These are phyloP conservation scores for Acronicta psi DNA, from an alignment of 2,888 invertebrate genomes.

Conservation along the genomic window DNA sequence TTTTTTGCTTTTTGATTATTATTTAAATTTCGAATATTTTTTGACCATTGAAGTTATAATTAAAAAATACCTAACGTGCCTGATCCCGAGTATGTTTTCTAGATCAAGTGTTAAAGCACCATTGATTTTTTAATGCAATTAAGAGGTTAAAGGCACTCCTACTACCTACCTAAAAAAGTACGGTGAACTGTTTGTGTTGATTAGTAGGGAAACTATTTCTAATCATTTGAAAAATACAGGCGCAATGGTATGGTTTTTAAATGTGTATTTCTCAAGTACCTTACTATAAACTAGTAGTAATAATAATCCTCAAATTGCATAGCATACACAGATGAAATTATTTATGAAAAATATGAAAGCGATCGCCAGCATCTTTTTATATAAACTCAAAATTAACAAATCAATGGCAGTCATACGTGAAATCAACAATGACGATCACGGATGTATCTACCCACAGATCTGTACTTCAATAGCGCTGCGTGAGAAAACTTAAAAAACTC, in stretches of 20 bases:
- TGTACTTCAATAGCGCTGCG: slow-evolving; percentile 80
- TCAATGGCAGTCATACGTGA: slow-evolving; percentile 77
- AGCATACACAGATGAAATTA: not conserved
- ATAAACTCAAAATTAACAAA: slow-evolving; percentile 60
- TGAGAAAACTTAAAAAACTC: slow-evolving; percentile 87
- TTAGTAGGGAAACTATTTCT: too few species aligned
- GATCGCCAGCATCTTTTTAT: slow-evolving; percentile 35
- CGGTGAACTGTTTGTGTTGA: too few species aligned
- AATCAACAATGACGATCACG: slow-evolving; percentile 68
- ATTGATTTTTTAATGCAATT: too few species aligned
- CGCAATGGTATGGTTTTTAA: too few species aligned
- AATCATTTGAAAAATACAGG: not conserved
- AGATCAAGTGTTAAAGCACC: too few species aligned
- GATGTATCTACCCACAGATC: slow-evolving; percentile 89
- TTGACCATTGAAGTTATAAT: too few species aligned
- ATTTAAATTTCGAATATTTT: not conserved
- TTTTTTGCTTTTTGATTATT: slow-evolving; percentile 44
- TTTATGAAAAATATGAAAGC: slow-evolving; percentile 26
- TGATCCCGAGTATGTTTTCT: too few species aligned
- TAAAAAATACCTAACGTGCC: not conserved
- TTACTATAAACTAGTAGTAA: too few species aligned
- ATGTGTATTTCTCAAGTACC: too few species aligned
- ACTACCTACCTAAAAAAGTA: too few species aligned
- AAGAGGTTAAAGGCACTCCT: too few species aligned
- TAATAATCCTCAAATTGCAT: not conserved